Conservation (phyloP, 1,140 invertebrate species). For the Ceratosolen fusciceps region DNA sequence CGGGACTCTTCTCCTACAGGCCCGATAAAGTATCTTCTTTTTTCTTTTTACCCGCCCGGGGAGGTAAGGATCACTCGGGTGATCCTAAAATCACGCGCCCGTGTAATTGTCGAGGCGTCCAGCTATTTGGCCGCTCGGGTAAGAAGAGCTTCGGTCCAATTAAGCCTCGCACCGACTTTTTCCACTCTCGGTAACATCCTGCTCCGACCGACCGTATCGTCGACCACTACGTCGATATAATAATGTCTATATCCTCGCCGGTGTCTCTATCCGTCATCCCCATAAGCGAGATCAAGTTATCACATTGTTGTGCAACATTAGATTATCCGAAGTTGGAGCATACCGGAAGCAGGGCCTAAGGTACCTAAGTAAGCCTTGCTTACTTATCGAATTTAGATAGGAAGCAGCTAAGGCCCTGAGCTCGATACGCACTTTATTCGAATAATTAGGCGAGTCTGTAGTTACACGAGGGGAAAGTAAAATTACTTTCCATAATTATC, state of each 20-base stretch:
- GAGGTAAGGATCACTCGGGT: too few species aligned
- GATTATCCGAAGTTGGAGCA: not conserved
- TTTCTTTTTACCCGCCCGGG: too few species aligned
- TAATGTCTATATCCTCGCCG: not conserved
- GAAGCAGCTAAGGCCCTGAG: not conserved
- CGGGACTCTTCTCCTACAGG: not conserved
- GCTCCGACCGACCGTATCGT: too few species aligned
- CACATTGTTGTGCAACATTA: not conserved
- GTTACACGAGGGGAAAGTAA: not conserved
- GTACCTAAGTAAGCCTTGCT: conserved; percentile 2
- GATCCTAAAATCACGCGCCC: not conserved
- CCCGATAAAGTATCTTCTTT: not conserved
- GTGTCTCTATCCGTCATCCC: not conserved
- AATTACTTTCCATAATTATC: not conserved
- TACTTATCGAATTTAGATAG: not conserved
- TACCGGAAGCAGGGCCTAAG: not conserved
- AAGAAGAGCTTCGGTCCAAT: not conserved
- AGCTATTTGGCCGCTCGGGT: not conserved
- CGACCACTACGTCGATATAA: not conserved
- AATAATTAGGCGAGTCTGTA: not conserved
- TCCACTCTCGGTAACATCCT: not conserved
- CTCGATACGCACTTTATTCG: not conserved
- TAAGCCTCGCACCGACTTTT: not conserved
- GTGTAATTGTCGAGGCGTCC: not conserved
- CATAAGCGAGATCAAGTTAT: not conserved